Base-by-base conservation (phyloP, 2,888 invertebrate genomes). In the Lasioglossum lativentre region DNA sequence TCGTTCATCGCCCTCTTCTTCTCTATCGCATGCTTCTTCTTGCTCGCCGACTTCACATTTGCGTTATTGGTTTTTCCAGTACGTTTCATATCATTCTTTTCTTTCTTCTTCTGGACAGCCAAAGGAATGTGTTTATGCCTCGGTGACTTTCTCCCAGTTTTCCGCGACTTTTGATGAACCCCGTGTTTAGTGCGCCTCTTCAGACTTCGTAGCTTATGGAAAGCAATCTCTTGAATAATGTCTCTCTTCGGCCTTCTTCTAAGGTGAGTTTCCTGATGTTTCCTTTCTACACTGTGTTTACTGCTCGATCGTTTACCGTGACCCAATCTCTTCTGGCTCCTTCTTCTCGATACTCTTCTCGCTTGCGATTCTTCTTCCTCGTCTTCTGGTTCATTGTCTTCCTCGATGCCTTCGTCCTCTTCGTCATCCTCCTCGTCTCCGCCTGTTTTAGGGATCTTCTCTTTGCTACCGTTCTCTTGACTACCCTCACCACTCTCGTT, bases 401-500 rank as follows among this genome's bases (percentile, higher is more conserved):
- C 68, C 6, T 72, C 47, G 14, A 34, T 56, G n/a, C 45, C 45
- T 23, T 72, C 75, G 0, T 78, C 42, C 0, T 75, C 30, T 2
- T 78, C 66, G 8, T 85, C 63, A 1, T 75, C 47, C 5, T 56
- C 75, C 16, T 73, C 27, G 2, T 52, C 38, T 23, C 56, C 66
- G 10, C 19, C 56, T 4, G 56, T 38, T 4, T 68, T 45, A 8
- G 74, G 14, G 4, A 42, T n/a, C 10, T 0, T 72, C n/a, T 85
- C 80, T n/a, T 47, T 73, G 63, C 86, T 85, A 8, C 86, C 85
- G 6, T 63, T 34, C 23, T 86, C 90, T 2, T 89, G 79, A 8
- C 88, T 80, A 4, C 76, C 80, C 56, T 80, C 78, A 1, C 80
- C 85, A 14, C 80, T 71, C 27, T 81, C 81, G 59, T 86, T 76